Conservation (phyloP, 2,113 vertebrate species). For the Hyaena hyaena region DNA sequence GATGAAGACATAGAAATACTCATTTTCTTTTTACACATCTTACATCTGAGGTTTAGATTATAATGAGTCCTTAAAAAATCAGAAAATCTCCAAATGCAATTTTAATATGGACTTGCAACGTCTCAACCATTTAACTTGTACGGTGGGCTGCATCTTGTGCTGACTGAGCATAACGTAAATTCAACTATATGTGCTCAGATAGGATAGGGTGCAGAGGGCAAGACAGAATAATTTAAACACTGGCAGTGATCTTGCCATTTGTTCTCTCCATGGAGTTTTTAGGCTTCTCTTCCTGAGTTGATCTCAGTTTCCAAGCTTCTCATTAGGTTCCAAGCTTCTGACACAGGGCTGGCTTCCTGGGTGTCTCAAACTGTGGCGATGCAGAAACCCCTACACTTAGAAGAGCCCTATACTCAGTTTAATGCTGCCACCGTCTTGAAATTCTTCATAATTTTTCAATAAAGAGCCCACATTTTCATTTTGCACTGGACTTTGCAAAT, state of each 20-base stretch:
- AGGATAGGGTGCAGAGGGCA: not conserved
- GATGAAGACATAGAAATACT: not conserved
- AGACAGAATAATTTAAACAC: not conserved
- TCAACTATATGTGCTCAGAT: not conserved
- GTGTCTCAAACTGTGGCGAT: not conserved
- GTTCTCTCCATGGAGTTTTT: not conserved
- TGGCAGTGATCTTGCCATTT: not conserved
- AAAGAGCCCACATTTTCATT: not conserved
- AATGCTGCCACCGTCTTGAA: not conserved
- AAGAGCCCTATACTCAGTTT: not conserved
- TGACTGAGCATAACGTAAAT: not conserved
- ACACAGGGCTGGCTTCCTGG: not conserved
- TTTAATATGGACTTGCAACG: not conserved
- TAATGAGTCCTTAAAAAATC: not conserved
- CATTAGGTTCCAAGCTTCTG: not conserved
- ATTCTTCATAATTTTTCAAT: conserved; percentile 31
- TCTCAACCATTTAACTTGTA: not conserved
- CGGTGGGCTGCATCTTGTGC: not conserved
- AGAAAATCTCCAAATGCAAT: not conserved
- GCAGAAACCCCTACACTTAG: not conserved
- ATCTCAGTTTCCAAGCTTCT: not conserved
- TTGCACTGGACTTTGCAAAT: not conserved
- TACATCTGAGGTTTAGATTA: conserved; percentile 29
- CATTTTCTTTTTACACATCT: conserved; percentile 13
- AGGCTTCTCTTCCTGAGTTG: not conserved